Conservation (phyloP, 2,797 vertebrate species). For the Lithobates sylvaticus region DNA sequence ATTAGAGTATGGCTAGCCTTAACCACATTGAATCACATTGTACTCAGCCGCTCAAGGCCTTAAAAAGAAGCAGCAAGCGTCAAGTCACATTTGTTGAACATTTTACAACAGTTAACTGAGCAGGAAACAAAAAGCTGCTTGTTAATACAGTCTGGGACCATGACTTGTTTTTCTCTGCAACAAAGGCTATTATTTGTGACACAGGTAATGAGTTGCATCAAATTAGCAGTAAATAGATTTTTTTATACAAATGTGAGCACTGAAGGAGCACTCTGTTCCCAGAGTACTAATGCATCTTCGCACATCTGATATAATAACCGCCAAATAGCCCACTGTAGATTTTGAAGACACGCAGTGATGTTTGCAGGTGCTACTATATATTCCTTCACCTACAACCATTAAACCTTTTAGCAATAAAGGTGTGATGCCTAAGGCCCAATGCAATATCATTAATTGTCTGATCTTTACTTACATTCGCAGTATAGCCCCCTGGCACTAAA, state of each 20-base stretch:
- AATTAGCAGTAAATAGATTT: slow-evolving; percentile 56
- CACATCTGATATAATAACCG: slow-evolving; percentile 45
- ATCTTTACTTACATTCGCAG: slow-evolving; percentile 55
- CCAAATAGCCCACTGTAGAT: slow-evolving; percentile 42
- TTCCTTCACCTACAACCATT: slow-evolving; percentile 35
- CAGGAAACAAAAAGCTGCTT: slow-evolving; percentile 35
- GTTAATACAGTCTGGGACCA: slow-evolving; percentile 27
- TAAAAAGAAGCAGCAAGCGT: neutral
- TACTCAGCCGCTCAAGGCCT: neutral
- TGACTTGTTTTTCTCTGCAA: slow-evolving; percentile 34
- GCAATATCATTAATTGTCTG: slow-evolving; percentile 42
- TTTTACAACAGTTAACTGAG: slow-evolving; percentile 17
- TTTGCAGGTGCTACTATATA: slow-evolving; percentile 52
- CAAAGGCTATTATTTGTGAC: slow-evolving; percentile 52
- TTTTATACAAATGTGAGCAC: slow-evolving; percentile 39
- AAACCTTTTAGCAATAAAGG: slow-evolving; percentile 46
- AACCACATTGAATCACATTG: neutral
- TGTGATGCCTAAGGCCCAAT: slow-evolving; percentile 27
- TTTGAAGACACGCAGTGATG: slow-evolving; percentile 32
- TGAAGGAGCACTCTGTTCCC: slow-evolving; percentile 32
- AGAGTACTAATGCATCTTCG: slow-evolving; percentile 47
- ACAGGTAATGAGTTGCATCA: slow-evolving; percentile 55
- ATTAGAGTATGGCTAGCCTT: neutral
- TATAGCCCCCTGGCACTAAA: slow-evolving; percentile 33
- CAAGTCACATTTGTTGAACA: slow-evolving; percentile 17